Evolutionary conservation across 2,888 invertebrate species (phyloP).

Genomic region (Lepetodrilus schrolli): DNA sequence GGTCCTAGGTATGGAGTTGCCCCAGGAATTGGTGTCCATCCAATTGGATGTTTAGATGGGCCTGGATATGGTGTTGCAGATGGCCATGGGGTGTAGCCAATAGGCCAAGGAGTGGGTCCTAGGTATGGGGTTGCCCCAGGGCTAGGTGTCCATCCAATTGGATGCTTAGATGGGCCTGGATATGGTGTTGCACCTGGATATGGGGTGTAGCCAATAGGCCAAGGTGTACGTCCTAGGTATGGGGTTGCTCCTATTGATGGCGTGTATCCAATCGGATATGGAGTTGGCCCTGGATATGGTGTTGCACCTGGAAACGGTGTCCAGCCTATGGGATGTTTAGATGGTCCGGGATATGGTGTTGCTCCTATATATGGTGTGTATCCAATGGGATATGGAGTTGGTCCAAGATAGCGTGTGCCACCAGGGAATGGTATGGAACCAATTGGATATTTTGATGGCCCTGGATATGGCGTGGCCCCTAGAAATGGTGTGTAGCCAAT

Average conservation of each 20-base stretch:
- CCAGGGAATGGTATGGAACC: neutral
- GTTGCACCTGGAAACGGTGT: neutral
- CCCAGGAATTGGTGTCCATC: neutral
- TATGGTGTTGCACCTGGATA: slow-evolving; percentile 34
- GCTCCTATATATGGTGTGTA: neutral
- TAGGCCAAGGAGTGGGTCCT: slow-evolving; percentile 20
- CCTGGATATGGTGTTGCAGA: neutral
- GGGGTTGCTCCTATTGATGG: neutral
- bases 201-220: slow-evolving; percentile 39
- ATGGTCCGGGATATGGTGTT: neutral
- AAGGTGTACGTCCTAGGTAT: slow-evolving; percentile 3
- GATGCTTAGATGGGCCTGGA: neutral
- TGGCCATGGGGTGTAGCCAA: neutral
- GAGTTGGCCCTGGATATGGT: neutral
- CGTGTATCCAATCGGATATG: neutral
- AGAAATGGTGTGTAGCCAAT: neutral
- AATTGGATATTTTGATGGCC: neutral
- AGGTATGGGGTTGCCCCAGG: neutral
- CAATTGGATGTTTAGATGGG: neutral
- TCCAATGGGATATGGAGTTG: neutral
- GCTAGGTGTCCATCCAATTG: slow-evolving; percentile 5
- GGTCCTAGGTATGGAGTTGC: neutral
- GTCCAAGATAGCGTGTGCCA: neutral
- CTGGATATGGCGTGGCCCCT: neutral
- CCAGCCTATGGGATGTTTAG: neutral